phyloP scores from a whole-genome alignment of 2,113 vertebrate genomes.

The Sminthopsis crassicaudata region DNA sequence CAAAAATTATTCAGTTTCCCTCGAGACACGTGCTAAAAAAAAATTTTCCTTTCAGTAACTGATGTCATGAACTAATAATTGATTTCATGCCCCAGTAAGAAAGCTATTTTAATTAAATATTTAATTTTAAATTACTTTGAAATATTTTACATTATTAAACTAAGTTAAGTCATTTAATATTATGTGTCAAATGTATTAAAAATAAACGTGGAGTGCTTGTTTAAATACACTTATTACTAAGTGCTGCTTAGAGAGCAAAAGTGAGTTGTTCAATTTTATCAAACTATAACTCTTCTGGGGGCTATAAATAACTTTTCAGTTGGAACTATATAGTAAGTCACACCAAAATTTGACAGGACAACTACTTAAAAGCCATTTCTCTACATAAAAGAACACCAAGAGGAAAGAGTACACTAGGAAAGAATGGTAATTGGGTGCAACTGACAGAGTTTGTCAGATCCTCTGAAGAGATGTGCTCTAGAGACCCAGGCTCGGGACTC shows the following conservation, averaged over 20 bases:
- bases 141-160: conserved; percentile 33
- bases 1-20: conserved; percentile 13
- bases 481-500: conserved; percentile 20
- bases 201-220: conserved; percentile 37
- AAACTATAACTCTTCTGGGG: background rate
- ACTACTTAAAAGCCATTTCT: background rate
- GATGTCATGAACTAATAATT: conserved; percentile 35
- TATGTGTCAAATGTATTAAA: conserved; percentile 29
- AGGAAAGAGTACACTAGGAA: conserved; percentile 9
- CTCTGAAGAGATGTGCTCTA: conserved; percentile 13
- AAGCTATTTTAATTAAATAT: conserved; percentile 38
- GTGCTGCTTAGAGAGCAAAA: background rate
- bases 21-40: conserved; percentile 29
- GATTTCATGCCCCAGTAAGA: conserved; percentile 50
- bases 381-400: background rate
- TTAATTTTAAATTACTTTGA: conserved; percentile 53
- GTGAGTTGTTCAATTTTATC: conserved; percentile 23
- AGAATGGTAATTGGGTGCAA: background rate
- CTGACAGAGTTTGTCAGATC: background rate
- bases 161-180: conserved; percentile 41
- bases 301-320: background rate
- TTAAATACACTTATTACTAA: conserved; percentile 45
- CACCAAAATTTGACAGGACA: conserved; percentile 28
- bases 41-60: conserved; percentile 34
- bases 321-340: conserved; percentile 3